phyloP scores from a whole-genome alignment of 2,797 vertebrate species.

The Chelon auratus region DNA sequence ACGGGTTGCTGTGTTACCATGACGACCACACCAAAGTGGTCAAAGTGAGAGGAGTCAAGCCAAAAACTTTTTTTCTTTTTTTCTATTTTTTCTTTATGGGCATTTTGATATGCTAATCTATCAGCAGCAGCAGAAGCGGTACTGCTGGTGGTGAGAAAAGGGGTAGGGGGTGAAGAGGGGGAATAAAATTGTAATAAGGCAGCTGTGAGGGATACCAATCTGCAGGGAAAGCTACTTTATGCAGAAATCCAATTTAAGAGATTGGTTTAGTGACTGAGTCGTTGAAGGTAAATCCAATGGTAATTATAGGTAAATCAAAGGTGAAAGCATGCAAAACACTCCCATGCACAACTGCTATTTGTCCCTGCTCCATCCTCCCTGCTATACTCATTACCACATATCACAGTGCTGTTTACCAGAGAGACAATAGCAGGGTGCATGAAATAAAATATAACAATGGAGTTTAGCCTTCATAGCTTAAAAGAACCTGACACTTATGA shows the following conservation, averaged over 20 bases:
- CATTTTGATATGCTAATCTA: slow-evolving; percentile 64
- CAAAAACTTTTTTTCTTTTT: slow-evolving; percentile 49
- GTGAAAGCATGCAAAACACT: slow-evolving; percentile 78
- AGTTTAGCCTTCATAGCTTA: slow-evolving; percentile 39
- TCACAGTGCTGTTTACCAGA: slow-evolving; percentile 56
- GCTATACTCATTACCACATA: slow-evolving; percentile 63
- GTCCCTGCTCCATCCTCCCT: slow-evolving; percentile 6
- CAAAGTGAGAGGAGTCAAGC: slow-evolving; percentile 51
- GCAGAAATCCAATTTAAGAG: slow-evolving; percentile 80
- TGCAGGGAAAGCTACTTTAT: slow-evolving; percentile 76
- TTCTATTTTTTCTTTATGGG: slow-evolving; percentile 24
- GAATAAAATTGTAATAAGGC: slow-evolving; percentile 68
- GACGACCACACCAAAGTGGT: slow-evolving; percentile 63
- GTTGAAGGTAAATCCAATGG: slow-evolving; percentile 79
- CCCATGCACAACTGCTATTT: slow-evolving; percentile 44
- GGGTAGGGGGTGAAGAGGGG: slow-evolving; percentile 14
- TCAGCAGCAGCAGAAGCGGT: slow-evolving; percentile 26
- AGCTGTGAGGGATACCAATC: slow-evolving; percentile 75
- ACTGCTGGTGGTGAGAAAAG: slow-evolving; percentile 11
- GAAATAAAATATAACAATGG: slow-evolving; percentile 45
- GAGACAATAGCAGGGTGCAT: slow-evolving; percentile 40
- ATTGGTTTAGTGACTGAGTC: slow-evolving; percentile 76
- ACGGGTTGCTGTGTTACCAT: slow-evolving; percentile 54
- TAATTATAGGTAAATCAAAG: slow-evolving; percentile 83
- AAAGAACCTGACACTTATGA: slow-evolving; percentile 40